Evolutionary conservation across 2,888 invertebrate species (phyloP), one percentile per base, ranked within the genome.

Genomic region (Scaptomyza reducta): DNA sequence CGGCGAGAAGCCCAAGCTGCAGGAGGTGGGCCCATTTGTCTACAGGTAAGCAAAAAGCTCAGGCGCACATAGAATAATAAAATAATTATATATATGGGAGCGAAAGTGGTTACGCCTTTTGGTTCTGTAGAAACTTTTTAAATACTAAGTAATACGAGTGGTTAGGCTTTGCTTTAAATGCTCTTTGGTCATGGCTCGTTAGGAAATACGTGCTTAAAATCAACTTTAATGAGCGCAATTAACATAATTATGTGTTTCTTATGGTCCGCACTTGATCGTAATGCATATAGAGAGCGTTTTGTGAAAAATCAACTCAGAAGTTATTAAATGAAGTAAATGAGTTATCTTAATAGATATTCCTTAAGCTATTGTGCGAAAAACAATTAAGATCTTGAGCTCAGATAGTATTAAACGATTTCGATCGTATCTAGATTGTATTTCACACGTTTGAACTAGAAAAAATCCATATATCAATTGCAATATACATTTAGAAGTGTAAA

Each of bases 21-120:
- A 95, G 82, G 97, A 97, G 92, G 94, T 97, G 10, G 97, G 97
- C 4, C 97, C 97, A 3, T 97, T 96, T 90, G 96, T 97, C 5
- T 97, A 97, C 91, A 95, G 95, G 97, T 97, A 91, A 93, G 93
- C 90, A 13, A 6, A 54, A 41, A 46, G 10, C 25, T 5, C 22
- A 22, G 22, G 22, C 22, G 5, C 5, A 4, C 22, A 22, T 2
- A 11, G 13, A 31, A 22, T 44, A 22, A 22, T 4, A 22, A 16
- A 50, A 33, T 51, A 13, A 46, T n/a, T n/a, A n/a, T n/a, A n/a
- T 18, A 16, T 18, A 35, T 38, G 33, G 46, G 56, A 45, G 62
- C 57, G 69, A 56, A 47, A 79, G 69, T 66, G 47, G 81, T 64
- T 69, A 79, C 79, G 87, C 82, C 82, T 62, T 64, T 75, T 79